A percentile compares a stretch with the other conserved stretches of the same genome.
Evolutionary conservation across 1,140 invertebrate species (phyloP).

Genomic region (Ephestia elutella): DNA sequence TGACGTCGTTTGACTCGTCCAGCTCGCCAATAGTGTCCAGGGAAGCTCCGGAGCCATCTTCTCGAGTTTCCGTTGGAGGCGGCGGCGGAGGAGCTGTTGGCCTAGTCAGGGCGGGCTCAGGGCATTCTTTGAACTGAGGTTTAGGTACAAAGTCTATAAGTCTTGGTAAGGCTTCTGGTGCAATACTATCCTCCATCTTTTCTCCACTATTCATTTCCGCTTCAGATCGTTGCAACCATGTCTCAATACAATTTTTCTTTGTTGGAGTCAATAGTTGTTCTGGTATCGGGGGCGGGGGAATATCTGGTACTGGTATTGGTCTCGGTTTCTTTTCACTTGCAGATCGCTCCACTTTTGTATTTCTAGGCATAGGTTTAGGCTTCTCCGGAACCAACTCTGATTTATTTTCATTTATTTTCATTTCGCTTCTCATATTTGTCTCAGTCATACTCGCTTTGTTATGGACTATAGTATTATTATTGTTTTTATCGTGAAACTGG

Average conservation of each 20-base stretch:
- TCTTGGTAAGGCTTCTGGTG: conserved; percentile 75
- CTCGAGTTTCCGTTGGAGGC: conserved; percentile 48
- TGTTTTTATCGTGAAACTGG: conserved; percentile 56
- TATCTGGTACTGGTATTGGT: conserved; percentile 48
- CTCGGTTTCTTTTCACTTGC: conserved; percentile 55
- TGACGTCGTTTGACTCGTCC: conserved; percentile 74
- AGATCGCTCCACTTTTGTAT: conserved; percentile 58
- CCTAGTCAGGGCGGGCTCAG: conserved; percentile 39
- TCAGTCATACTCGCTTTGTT: conserved; percentile 17
- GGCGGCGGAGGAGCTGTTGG: conserved; percentile 54
- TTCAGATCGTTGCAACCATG: conserved; percentile 69
- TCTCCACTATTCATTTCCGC: conserved; percentile 63
- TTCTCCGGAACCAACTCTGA: conserved; percentile 36
- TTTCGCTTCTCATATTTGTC: conserved; percentile 26
- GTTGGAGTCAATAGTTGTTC: conserved; percentile 67
- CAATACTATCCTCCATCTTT: conserved; percentile 42
- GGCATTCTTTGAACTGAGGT: conserved; percentile 61
- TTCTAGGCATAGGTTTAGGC: conserved; percentile 68
- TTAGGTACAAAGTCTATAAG: conserved; percentile 82
- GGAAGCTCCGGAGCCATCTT: conserved; percentile 67
- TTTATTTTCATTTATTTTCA: conserved; percentile 18
- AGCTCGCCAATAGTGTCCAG: conserved; percentile 80
- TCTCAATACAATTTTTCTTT: conserved; percentile 72
- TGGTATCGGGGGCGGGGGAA: conserved; percentile 29
- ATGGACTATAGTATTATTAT: conserved; percentile 44